Evolutionary conservation across 2,113 vertebrate genomes (phyloP).

Genomic region (Pseudorasbora parva): DNA sequence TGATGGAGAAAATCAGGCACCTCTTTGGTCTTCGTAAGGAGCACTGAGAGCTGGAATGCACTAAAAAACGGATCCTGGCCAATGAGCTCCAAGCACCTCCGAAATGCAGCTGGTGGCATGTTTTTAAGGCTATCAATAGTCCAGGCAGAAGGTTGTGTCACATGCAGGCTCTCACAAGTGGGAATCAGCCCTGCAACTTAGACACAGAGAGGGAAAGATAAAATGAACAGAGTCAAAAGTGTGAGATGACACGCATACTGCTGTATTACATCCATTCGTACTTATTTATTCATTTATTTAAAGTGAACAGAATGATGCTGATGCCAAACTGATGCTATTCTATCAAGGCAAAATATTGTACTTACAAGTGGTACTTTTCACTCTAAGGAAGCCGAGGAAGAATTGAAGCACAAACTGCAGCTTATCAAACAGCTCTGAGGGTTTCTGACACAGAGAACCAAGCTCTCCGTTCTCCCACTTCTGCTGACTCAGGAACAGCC

Average conservation of each 20-base stretch:
- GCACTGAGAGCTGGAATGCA: constrained; percentile 65
- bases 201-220: not conserved
- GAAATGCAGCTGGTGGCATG: constrained; percentile 73
- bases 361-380: constrained; percentile 65
- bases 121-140: constrained; percentile 66
- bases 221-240: not conserved
- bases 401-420: constrained; percentile 78
- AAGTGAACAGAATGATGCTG: not conserved
- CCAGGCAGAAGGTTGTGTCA: constrained; percentile 74
- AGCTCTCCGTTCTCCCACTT: constrained; percentile 70
- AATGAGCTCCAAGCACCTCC: constrained; percentile 78
- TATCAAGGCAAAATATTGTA: not conserved
- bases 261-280: not conserved
- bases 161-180: constrained; percentile 74
- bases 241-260: not conserved
- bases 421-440: constrained; percentile 59
- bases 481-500: constrained; percentile 74
- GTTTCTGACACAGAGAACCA: constrained; percentile 68
- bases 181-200: constrained; percentile 64
- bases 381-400: constrained; percentile 74
- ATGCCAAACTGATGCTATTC: not conserved
- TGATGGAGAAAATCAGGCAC: constrained; percentile 56
- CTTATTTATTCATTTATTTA: not conserved
- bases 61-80: constrained; percentile 71
- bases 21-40: constrained; percentile 74